phyloP scores from a whole-genome alignment of 2,888 invertebrate genomes.

The Pycnomerus fuliginosus region DNA sequence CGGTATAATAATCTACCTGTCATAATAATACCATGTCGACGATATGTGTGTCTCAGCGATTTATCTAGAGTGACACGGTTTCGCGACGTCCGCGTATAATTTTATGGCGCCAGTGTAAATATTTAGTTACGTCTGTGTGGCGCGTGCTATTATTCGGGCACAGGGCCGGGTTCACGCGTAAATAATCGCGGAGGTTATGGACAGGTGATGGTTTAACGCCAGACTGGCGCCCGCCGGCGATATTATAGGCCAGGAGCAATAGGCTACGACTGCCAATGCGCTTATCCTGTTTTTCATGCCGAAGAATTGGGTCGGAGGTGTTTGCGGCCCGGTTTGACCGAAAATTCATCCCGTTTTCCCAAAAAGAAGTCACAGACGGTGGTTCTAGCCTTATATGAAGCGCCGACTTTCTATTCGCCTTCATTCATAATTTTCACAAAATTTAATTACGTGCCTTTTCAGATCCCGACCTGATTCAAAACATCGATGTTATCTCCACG shows the following conservation, averaged over 20 bases:
- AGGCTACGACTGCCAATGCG: constrained; percentile 6
- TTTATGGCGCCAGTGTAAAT: constrained; percentile 44
- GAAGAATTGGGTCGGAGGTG: not conserved
- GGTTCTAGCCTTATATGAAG: not conserved
- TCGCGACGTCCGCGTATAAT: constrained; percentile 41
- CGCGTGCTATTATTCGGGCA: constrained; percentile 8
- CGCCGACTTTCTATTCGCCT: constrained; percentile 24
- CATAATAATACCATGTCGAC: too few species aligned
- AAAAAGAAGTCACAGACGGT: constrained; percentile 18
- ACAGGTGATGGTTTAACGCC: constrained; percentile 46
- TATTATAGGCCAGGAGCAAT: constrained; percentile 29
- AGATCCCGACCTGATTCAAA: constrained; percentile 72
- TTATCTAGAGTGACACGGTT: constrained; percentile 20
- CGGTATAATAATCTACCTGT: too few species aligned
- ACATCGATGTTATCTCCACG: constrained; percentile 69
- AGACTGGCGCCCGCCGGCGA: constrained; percentile 48
- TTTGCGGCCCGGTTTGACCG: not conserved
- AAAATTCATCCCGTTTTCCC: not conserved
- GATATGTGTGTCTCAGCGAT: too few species aligned
- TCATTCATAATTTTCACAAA: constrained; percentile 38
- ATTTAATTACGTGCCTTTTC: constrained; percentile 28
- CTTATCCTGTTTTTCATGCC: not conserved
- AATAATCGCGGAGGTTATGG: constrained; percentile 46
- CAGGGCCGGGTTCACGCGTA: constrained; percentile 15
- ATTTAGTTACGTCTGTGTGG: constrained; percentile 33